Conservation (phyloP, 2,888 invertebrate species). For the Erebia ligea region DNA sequence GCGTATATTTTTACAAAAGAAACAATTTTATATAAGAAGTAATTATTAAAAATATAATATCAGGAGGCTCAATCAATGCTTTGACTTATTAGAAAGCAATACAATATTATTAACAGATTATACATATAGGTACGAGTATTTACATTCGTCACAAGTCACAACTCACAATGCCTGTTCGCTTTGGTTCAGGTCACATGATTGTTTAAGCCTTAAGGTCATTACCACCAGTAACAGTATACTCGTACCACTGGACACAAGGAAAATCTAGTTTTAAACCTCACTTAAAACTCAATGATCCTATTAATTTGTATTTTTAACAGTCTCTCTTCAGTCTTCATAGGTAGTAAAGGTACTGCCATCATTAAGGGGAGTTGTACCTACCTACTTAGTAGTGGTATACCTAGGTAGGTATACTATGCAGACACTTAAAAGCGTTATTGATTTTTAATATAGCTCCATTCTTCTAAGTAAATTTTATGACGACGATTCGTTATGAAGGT, state of each 20-base stretch:
- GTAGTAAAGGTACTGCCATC: no score
- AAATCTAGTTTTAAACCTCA: background rate
- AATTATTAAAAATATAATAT: no score
- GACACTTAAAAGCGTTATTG: background rate
- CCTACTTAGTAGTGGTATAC: no score
- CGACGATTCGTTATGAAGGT: background rate
- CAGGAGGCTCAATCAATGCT: no score
- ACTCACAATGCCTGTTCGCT: background rate
- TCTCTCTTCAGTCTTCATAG: background rate
- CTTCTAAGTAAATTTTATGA: background rate
- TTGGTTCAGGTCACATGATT: constrained; percentile 10
- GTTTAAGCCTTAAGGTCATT: constrained; percentile 19
- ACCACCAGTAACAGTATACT: background rate
- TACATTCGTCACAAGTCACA: background rate
- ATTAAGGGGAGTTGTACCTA: no score
- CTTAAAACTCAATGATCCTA: background rate
- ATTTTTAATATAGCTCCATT: background rate
- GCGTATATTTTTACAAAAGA: background rate
- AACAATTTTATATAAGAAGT: no score
- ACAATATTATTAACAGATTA: no score
- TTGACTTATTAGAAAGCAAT: no score
- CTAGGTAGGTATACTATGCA: background rate
- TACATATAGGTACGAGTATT: background rate
- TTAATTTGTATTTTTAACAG: background rate
- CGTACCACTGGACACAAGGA: background rate